These are phyloP conservation scores for Eupeodes corollae DNA, from an alignment of 1,140 invertebrate species.

Conservation along the genomic window DNA sequence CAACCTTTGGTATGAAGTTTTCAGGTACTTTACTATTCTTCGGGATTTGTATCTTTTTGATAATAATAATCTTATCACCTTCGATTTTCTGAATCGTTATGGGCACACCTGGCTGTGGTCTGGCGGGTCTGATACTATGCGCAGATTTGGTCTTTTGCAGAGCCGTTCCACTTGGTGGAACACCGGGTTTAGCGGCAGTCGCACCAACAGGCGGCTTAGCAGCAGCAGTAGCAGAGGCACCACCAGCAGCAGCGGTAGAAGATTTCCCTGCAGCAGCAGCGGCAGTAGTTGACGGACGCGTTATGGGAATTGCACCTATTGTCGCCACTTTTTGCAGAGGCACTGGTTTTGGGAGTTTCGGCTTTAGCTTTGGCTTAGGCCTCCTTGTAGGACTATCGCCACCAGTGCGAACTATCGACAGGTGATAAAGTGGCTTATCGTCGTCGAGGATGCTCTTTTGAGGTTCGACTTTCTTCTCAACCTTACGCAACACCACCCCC, in stretches of 20 bases:
- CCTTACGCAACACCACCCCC: conserved; percentile 30
- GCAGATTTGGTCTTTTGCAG: neutral
- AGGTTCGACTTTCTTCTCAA: conserved; percentile 24
- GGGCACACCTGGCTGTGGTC: conserved; percentile 23
- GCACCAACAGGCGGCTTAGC: conserved; percentile 4
- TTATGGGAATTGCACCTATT: conserved; percentile 11
- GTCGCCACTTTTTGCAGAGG: conserved; percentile 8
- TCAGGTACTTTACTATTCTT: conserved; percentile 37
- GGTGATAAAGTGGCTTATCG: conserved; percentile 30
- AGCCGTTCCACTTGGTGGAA: neutral
- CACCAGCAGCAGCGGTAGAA: conserved; percentile 7
- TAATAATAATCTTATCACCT: conserved; percentile 37
- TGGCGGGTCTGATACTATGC: conserved; percentile 13
- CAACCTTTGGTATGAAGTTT: conserved; percentile 35
- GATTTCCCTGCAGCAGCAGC: conserved; percentile 3
- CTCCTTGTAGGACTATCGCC: conserved; percentile 7
- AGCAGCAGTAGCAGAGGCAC: conserved; percentile 11
- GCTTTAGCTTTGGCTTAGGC: conserved; percentile 26
- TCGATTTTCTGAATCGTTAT: conserved; percentile 35
- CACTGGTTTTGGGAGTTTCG: conserved; percentile 16
- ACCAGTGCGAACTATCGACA: conserved; percentile 30
- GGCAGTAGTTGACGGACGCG: conserved; percentile 19
- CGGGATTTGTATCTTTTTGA: conserved; percentile 33
- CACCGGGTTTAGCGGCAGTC: neutral
- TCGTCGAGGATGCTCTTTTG: conserved; percentile 35